These are phyloP conservation scores for Salvator merianae DNA, from an alignment of 2,113 vertebrate species.

Conservation along the genomic window DNA sequence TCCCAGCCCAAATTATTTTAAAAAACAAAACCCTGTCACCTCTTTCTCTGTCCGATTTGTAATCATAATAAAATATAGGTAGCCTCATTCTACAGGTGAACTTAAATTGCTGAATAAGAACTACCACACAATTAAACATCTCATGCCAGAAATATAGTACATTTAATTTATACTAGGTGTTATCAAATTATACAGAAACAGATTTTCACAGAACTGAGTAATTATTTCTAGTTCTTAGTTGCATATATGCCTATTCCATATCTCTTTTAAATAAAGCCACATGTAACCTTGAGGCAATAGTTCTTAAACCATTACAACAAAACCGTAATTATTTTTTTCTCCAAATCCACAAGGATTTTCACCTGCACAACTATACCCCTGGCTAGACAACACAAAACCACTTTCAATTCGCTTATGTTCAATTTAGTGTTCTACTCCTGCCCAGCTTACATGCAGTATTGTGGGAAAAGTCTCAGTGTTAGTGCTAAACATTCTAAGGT, in stretches of 20 bases:
- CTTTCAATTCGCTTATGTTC: no score
- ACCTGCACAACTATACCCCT: no score
- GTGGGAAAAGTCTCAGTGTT: no score
- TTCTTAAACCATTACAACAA: neutral
- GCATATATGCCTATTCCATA: neutral
- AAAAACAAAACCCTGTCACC: neutral
- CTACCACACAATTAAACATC: conserved; percentile 1
- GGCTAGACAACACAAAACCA: no score
- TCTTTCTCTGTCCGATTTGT: conserved; percentile 38
- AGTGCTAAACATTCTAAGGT: no score
- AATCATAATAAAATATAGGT: conserved; percentile 22
- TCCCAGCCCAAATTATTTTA: neutral
- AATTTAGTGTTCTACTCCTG: no score
- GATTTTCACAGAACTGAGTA: neutral
- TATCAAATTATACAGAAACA: neutral
- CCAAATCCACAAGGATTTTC: no score
- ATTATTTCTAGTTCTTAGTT: neutral
- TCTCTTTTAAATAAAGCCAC: conserved; percentile 20
- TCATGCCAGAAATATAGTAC: neutral
- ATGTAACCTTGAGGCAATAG: neutral
- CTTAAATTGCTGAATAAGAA: conserved; percentile 25
- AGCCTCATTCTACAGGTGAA: conserved; percentile 39
- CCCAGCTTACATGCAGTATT: no score
- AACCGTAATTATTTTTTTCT: no score
- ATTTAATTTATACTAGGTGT: neutral